Conservation (phyloP, 2,888 invertebrate genomes). For the Polydrusus cervinus region DNA sequence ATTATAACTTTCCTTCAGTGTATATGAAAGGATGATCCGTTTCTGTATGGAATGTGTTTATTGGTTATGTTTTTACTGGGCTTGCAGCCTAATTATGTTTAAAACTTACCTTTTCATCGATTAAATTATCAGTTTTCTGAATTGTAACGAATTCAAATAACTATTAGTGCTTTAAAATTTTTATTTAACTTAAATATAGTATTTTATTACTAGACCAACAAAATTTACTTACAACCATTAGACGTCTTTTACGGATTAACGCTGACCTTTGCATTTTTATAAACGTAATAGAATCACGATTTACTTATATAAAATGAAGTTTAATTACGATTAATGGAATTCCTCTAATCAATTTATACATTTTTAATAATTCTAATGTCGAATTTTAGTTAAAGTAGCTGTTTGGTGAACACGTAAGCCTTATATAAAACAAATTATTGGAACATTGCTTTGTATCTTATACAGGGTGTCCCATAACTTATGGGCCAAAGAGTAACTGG, state of each 20-base stretch:
- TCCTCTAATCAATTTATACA: conserved; percentile 5
- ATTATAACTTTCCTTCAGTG: too few species aligned
- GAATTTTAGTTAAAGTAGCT: conserved; percentile 4
- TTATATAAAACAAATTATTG: too few species aligned
- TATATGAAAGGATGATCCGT: too few species aligned
- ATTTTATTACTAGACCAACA: not conserved
- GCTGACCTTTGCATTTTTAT: conserved; percentile 21
- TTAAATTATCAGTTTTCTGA: too few species aligned
- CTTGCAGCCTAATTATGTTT: too few species aligned
- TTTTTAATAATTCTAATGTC: conserved; percentile 6
- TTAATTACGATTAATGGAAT: conserved; percentile 5
- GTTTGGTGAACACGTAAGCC: not conserved
- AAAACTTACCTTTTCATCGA: too few species aligned
- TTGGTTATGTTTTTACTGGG: too few species aligned
- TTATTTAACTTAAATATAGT: not conserved
- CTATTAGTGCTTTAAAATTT: not conserved
- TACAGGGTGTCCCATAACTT: too few species aligned
- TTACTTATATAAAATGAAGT: conserved; percentile 14
- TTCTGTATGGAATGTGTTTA: too few species aligned
- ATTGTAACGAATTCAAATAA: too few species aligned
- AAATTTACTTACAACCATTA: not conserved
- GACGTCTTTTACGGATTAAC: not conserved
- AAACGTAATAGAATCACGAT: not conserved
- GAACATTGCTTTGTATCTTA: too few species aligned
- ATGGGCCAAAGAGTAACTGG: too few species aligned